Evolutionary conservation across 2,888 invertebrate genomes (phyloP).

Genomic region (Selenia dentaria): DNA sequence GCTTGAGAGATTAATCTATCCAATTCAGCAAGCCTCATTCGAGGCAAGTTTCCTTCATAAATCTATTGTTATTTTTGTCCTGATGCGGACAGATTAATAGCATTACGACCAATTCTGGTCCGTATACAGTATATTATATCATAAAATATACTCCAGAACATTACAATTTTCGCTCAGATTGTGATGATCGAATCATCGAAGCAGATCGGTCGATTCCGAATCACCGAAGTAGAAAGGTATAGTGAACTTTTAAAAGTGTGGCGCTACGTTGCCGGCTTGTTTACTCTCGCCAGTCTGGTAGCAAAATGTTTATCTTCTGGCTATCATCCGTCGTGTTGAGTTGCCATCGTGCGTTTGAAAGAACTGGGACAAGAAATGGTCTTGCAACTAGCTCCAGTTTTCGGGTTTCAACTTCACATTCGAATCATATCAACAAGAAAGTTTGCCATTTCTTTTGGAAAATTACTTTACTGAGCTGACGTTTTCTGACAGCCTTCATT

Average conservation of each 20-base stretch:
- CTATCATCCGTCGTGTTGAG: conserved; percentile 57
- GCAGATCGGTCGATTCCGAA: background rate
- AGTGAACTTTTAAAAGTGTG: conserved; percentile 30
- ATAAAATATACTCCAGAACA: background rate
- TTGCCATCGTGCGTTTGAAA: conserved; percentile 30
- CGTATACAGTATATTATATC: too few relatives aligned
- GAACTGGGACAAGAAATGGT: conserved; percentile 14
- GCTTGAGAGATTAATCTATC: too few relatives aligned
- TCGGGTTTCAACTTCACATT: too few relatives aligned
- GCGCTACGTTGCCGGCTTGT: conserved; percentile 43
- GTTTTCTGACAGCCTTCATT: too few relatives aligned
- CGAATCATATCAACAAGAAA: too few relatives aligned
- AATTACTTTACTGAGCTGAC: too few relatives aligned
- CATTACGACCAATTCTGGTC: too few relatives aligned
- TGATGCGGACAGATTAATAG: too few relatives aligned
- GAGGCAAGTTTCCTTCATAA: too few relatives aligned
- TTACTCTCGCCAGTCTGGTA: conserved; percentile 53
- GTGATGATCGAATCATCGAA: background rate
- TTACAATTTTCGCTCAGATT: background rate
- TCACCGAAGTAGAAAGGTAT: conserved; percentile 16
- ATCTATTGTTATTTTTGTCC: too few relatives aligned
- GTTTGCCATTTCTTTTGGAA: too few relatives aligned
- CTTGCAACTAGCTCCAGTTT: conserved; percentile 6
- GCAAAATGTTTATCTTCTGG: conserved; percentile 69
- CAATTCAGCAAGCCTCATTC: too few relatives aligned